A percentile compares a stretch with the other conserved stretches of the same genome.
Evolutionary conservation across 1,140 invertebrate genomes (phyloP).

Genomic region (Penaeus japonicus): DNA sequence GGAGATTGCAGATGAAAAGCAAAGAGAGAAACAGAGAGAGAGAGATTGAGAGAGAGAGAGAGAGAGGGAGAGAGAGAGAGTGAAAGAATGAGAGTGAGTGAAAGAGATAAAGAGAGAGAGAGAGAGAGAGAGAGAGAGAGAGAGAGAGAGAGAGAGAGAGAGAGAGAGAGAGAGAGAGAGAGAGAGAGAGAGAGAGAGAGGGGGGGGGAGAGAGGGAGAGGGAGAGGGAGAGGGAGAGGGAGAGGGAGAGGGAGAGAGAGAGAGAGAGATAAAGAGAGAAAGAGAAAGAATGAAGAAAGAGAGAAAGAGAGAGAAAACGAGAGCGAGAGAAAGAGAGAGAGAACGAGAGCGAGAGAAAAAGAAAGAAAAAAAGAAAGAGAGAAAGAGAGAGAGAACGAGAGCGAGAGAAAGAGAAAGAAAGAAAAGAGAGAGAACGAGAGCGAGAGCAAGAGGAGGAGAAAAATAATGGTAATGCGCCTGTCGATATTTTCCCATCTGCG

Average conservation of each 20-base stretch:
- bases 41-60: background rate
- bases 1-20: background rate
- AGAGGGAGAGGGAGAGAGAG: too few species aligned
- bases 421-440: too few species aligned
- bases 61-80: background rate
- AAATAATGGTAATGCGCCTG: slow-evolving; percentile 18
- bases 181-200: background rate
- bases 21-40: background rate
- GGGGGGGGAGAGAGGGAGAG: too few species aligned
- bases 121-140: background rate
- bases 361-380: background rate
- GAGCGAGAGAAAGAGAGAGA: background rate
- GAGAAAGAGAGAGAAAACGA: background rate
- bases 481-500: slow-evolving; percentile 38
- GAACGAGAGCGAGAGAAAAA: slow-evolving; percentile 1
- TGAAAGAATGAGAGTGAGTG: background rate
- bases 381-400: background rate
- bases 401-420: background rate
- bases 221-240: too few species aligned
- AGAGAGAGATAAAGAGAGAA: too few species aligned
- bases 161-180: background rate
- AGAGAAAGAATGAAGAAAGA: background rate
- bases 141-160: background rate
- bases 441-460: background rate
- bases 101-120: background rate